These are phyloP conservation scores for Spheniscus humboldti DNA, from an alignment of 2,797 vertebrate genomes.

Conservation along the genomic window DNA sequence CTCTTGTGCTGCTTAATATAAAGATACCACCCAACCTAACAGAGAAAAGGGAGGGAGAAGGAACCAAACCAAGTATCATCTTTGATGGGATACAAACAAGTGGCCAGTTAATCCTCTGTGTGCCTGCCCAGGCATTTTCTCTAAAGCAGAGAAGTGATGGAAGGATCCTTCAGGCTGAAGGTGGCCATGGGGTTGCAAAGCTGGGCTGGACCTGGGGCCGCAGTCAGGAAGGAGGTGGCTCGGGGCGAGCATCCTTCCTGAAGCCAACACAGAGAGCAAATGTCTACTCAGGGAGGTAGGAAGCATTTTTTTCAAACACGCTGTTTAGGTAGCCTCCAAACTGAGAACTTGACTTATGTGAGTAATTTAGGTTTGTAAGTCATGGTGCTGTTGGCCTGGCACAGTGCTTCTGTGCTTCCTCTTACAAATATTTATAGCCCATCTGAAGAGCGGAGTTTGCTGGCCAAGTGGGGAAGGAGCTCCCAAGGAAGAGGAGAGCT, in stretches of 20 bases:
- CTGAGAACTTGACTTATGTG: fast-evolving
- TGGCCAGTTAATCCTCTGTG: neutral
- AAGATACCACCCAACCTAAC: neutral
- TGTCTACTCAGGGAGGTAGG: neutral
- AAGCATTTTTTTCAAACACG: neutral
- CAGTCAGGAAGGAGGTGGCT: neutral
- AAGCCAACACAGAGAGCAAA: neutral
- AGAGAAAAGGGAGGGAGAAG: neutral
- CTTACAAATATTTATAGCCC: neutral
- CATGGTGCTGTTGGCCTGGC: fast-evolving
- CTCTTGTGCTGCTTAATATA: neutral
- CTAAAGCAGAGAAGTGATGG: neutral
- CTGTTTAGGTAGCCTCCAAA: neutral
- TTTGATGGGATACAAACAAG: neutral
- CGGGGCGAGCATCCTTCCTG: neutral
- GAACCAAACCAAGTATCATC: neutral
- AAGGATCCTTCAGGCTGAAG: neutral
- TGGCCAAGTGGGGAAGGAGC: neutral
- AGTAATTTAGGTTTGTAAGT: neutral
- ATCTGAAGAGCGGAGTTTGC: neutral
- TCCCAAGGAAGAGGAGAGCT: neutral
- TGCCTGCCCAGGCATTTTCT: neutral
- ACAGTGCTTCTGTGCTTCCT: neutral
- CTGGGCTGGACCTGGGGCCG: neutral
- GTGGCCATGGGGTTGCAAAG: neutral